Evolutionary conservation across 2,113 vertebrate species (phyloP).

Genomic region (Ondatra zibethicus): DNA sequence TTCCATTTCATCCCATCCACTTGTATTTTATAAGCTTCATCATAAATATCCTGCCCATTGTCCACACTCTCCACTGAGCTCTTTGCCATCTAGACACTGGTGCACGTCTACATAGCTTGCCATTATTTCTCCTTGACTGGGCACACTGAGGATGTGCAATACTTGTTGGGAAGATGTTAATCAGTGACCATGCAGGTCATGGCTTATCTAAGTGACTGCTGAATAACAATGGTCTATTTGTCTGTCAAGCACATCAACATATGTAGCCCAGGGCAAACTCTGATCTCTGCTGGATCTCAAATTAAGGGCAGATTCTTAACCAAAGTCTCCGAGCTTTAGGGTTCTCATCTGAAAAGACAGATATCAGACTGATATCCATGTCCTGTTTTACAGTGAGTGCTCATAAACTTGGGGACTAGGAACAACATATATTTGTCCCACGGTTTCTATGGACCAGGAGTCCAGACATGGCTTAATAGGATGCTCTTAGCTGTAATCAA

Average conservation of each 20-base stretch:
- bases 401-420: not conserved
- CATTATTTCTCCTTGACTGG: not conserved
- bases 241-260: too few relatives aligned
- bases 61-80: not conserved
- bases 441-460: not conserved
- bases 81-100: not conserved
- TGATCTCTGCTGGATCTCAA: not conserved
- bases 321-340: not conserved
- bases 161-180: not conserved
- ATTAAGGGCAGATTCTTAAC: not conserved
- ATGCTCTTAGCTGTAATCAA: not conserved
- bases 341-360: not conserved
- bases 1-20: not conserved
- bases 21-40: not conserved
- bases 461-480: not conserved
- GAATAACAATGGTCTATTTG: not conserved
- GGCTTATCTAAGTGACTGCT: not conserved
- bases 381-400: not conserved
- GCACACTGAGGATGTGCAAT: not conserved
- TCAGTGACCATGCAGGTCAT: not conserved
- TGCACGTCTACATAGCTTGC: not conserved
- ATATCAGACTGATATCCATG: not conserved
- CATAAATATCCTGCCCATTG: too few relatives aligned
- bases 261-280: not conserved
- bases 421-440: not conserved